Base-by-base conservation (phyloP, 2,797 vertebrate species). In the Paramormyrops hopkinsi region DNA sequence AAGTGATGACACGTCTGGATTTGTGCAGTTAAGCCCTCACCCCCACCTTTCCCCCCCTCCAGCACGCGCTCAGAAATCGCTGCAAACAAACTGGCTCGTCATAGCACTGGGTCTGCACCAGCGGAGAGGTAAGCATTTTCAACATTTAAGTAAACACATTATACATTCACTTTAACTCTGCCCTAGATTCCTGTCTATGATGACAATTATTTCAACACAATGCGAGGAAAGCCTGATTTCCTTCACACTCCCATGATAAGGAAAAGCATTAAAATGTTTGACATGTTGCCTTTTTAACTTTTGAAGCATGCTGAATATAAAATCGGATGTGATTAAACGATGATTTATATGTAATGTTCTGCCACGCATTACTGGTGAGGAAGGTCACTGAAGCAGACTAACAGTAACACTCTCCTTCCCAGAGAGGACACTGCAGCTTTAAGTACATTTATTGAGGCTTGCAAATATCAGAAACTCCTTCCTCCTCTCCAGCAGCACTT, bases 31-130 rank as follows among this genome's bases (percentile, higher is more conserved):
- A 90, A 86, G 87, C 89, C 46, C 65, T 88, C 87, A 92, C 92
- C 91, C 93, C 92, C 51, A 46, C 33, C 76, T 48, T 59, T 37
- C 22, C 90, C 62, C 25, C 33, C 46, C 29, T 2, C 44, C 8
- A 88, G 91, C 83, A 83, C 93, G 93, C 94, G 94, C 93, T 93
- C 94, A 92, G 93, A 93, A 92, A 93, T 90, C 93, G 90, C 92
- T 89, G 94, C 93, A 93, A 95, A 93, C 93, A 94, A 91, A 94
- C 94, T 93, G 94, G 94, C 95, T 93, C 93, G 93, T 88, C 93
- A 91, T 90, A 90, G 92, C 90, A 92, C 51, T 44, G 92, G 93
- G 94, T 95, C 95, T 96, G 95, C 96, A 95, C 90, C 95, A 96
- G 95, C 94, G 93, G 89, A 92, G 88, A 90, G 95, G 95, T 96